Conservation (phyloP, 2,797 vertebrate species). For the Cynodonichthys magdalenae region DNA sequence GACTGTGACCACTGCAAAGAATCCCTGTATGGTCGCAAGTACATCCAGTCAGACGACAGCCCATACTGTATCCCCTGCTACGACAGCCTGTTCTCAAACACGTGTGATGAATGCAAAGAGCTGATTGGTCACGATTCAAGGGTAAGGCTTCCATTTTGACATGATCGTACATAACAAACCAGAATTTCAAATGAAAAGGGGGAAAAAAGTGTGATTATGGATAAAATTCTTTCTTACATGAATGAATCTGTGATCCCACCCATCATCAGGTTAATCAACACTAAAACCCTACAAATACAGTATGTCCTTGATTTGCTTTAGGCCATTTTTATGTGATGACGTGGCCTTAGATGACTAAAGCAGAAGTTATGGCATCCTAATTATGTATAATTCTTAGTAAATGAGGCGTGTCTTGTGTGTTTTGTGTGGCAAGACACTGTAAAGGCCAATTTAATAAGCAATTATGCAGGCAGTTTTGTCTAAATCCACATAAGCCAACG, state of each 20-base stretch:
- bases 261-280: constrained; percentile 21
- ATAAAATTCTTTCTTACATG: constrained; percentile 1
- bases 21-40: constrained; percentile 96
- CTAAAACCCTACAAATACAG: constrained; percentile 12
- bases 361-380: constrained; percentile 54
- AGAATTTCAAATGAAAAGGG: background rate
- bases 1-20: constrained; percentile 97
- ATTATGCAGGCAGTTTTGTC: constrained; percentile 67
- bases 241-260: constrained; percentile 11
- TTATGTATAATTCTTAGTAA: constrained; percentile 51
- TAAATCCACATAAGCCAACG: constrained; percentile 49
- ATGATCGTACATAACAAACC: constrained; percentile 32
- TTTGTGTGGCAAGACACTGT: constrained; percentile 44
- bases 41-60: constrained; percentile 93
- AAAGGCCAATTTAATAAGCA: constrained; percentile 64
- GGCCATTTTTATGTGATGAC: constrained; percentile 38
- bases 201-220: background rate
- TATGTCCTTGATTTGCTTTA: constrained; percentile 16
- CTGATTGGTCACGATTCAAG: constrained; percentile 95
- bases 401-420: constrained; percentile 59
- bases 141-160: constrained; percentile 78
- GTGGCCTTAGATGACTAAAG: constrained; percentile 29
- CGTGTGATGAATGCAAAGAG: constrained; percentile 97
- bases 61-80: constrained; percentile 99
- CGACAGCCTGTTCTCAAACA: constrained; percentile 95